Base-by-base conservation (phyloP, 1,140 invertebrate species). In the Arctopsyche grandis region DNA sequence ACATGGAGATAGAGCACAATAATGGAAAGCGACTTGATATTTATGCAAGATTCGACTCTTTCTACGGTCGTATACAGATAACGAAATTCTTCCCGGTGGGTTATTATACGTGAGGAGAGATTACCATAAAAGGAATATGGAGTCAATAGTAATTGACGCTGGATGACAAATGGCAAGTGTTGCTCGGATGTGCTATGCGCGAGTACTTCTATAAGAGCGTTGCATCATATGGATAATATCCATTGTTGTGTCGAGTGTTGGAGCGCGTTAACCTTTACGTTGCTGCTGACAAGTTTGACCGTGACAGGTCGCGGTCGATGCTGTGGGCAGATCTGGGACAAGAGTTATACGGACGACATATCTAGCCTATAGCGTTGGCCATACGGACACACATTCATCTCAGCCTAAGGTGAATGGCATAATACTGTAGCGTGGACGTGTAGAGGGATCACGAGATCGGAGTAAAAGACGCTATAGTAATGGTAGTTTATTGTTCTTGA, bases 241-340 rank as follows among this genome's bases (percentile, higher is more conserved):
- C 56, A 60, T 60, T 60, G 56, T 60, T 52, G 48, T 52, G 48
- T 52, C 48, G 12, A 10, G 1, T 38, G 16, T 19, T 60, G 5
- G 56, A 60, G 56, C 56, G 56, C 56, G 56, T 60, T 60, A 60
- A 60, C 56, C 56, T 60, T 60, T 60, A 60, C 56, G 56, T 7
- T 21, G 16, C 56, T 3, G 7, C 16, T 60, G 56, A 60, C 56
- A 60, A 60, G 56, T 60, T 19, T 60, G 56, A 60, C 56, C 56
- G 56, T 60, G 14, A 60, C 56, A 19, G 14, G 29, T 38, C 29
- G 29, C 29, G 29, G 29, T 38, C 29, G 29, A 38, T 7, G 7
- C 3, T 38, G 29, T 38, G 29, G 29, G 29, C 29, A 38, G 29
- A 38, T 38, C 29, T 38, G 29, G 29, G 29, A 38, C 29, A 38